Evolutionary conservation across 2,888 invertebrate genomes (phyloP).

Genomic region (Tetropium fuscum): DNA sequence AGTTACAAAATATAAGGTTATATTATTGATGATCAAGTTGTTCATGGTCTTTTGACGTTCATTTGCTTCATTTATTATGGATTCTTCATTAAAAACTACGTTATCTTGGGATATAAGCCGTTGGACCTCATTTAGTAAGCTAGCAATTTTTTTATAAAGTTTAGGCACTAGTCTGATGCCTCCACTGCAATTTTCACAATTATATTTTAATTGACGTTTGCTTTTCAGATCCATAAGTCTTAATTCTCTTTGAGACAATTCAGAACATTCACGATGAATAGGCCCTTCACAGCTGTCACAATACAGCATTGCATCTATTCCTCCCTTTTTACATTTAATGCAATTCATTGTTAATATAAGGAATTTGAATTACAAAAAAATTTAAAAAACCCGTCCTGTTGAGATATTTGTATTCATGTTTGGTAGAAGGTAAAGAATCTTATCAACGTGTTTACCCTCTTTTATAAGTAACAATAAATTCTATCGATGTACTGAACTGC

Average conservation of each 20-base stretch:
- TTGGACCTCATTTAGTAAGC: background rate
- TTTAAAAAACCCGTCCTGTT: too few relatives aligned
- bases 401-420: too few relatives aligned
- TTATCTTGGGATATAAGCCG: background rate
- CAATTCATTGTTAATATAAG: background rate
- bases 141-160: background rate
- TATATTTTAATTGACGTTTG: conserved; percentile 9
- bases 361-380: too few relatives aligned
- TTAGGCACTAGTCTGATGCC: conserved; percentile 3
- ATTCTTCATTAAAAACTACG: background rate
- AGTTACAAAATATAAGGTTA: background rate
- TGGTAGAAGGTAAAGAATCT: too few relatives aligned
- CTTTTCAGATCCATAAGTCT: conserved; percentile 5
- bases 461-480: too few relatives aligned
- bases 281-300: conserved; percentile 10
- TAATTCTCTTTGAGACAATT: background rate
- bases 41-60: background rate
- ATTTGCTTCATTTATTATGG: background rate
- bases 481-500: too few relatives aligned
- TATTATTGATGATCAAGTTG: background rate
- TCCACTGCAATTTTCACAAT: conserved; percentile 11
- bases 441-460: too few relatives aligned
- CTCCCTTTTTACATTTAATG: background rate
- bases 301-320: background rate
- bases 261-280: conserved; percentile 17